Percentiles rank a stretch among this genome's conserved stretches.
These are phyloP conservation scores for Elgaria multicarinata DNA, from an alignment of 2,113 vertebrate species.

Conservation along the genomic window DNA sequence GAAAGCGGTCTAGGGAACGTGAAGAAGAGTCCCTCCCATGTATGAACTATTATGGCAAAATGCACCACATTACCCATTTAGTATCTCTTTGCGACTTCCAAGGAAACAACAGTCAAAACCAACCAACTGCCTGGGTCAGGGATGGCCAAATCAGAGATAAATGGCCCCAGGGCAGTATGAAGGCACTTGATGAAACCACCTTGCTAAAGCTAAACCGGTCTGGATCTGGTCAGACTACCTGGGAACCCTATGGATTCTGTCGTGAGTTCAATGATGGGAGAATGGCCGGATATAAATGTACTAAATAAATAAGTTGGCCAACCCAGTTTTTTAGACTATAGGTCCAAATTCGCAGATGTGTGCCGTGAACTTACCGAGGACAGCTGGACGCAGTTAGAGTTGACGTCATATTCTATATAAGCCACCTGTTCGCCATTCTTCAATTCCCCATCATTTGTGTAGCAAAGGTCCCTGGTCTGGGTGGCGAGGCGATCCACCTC, in stretches of 20 bases:
- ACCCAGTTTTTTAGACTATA: not conserved
- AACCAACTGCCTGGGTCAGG: not conserved
- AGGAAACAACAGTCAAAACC: not conserved
- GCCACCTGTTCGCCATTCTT: slow-evolving; percentile 86
- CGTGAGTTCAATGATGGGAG: not conserved
- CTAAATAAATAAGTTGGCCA: not conserved
- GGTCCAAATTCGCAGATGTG: not conserved
- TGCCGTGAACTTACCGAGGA: slow-evolving; percentile 83
- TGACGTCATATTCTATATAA: slow-evolving; percentile 97
- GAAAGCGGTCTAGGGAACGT: not conserved
- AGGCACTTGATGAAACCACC: not conserved
- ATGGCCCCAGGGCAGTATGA: no score
- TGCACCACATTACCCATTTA: no score
- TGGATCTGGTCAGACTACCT: not conserved
- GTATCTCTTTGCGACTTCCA: not conserved
- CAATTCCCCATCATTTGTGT: slow-evolving; percentile 87
- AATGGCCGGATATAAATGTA: no score
- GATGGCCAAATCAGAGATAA: not conserved
- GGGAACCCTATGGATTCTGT: not conserved
- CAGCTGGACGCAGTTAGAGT: slow-evolving; percentile 92
- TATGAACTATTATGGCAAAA: not conserved
- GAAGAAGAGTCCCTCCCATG: not conserved
- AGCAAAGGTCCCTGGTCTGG: slow-evolving; percentile 91
- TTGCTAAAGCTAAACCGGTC: not conserved
- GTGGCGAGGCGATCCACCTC: slow-evolving; percentile 89